phyloP scores from a whole-genome alignment of 2,888 invertebrate species.

The Athalia cordata region DNA sequence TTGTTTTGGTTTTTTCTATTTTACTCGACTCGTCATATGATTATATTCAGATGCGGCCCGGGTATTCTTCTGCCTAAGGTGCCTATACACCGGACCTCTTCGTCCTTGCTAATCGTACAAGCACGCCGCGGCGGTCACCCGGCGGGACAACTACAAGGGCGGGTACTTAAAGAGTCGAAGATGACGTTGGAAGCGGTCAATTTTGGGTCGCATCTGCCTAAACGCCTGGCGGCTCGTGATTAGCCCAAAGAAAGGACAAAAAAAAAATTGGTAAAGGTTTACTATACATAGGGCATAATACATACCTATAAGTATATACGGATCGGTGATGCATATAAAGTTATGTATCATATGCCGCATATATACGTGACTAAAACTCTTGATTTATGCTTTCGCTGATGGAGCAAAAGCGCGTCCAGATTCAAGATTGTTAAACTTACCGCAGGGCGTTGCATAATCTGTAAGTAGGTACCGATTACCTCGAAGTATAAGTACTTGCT shows the following conservation, averaged over 20 bases:
- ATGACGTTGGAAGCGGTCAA: conserved; percentile 40
- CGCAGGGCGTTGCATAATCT: conserved; percentile 26
- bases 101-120: background rate
- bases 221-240: conserved; percentile 63
- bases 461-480: conserved; percentile 34
- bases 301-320: background rate
- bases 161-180: conserved; percentile 30
- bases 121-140: background rate
- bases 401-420: background rate
- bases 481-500: conserved; percentile 22
- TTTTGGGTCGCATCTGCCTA: conserved; percentile 67
- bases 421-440: conserved; percentile 2
- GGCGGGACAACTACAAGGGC: conserved; percentile 21
- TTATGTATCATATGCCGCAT: background rate
- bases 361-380: background rate
- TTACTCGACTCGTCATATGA: background rate
- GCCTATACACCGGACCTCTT: background rate
- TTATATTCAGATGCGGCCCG: conserved; percentile 13
- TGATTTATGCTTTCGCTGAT: background rate
- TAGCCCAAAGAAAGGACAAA: conserved; percentile 39
- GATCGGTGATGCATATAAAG: background rate
- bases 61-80: conserved; percentile 22
- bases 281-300: conserved; percentile 1
- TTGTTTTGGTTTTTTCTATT: background rate
- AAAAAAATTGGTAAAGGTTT: conserved; percentile 28